Base-by-base conservation (phyloP, 2,113 vertebrate genomes). In the Macaca nemestrina region DNA sequence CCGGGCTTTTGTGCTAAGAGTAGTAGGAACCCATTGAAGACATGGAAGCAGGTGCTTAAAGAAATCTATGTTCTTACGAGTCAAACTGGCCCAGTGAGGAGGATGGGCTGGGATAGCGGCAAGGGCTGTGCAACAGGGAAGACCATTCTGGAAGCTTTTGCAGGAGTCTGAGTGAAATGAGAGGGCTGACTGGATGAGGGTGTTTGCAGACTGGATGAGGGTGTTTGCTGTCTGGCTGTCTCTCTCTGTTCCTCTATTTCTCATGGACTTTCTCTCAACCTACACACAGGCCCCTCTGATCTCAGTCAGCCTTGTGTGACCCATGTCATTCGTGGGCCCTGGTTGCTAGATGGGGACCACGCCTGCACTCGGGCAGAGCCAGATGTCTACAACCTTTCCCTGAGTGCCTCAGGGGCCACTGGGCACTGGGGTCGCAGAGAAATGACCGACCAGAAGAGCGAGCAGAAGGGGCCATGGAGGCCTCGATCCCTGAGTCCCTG, bases 261-360 rank as follows among this genome's bases (percentile, higher is more conserved):
- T 5, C 7, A 2, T 3, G 18, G n/a, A 83, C 20, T 12, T 4
- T 45, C 16, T 12, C 10, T 22, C 55, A 67, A 20, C 5, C 38
- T 68, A 45, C 22, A 55, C 25, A 80, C 40, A 84, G 55, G 38
- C 10, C 14, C 17, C 35, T 96, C 85, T 48, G 32, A 61, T 32
- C 27, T 22, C 70, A 13, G 2, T 79, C 68, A 52, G 27, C 6
- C 17, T n/a, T 2, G 0, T 23, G 68, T 52, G 78, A 27, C 27
- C 17, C 0, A 0, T 40, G 43, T 57, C 7, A 30, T 0, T 25
- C n/a, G 10, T 27, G 32, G 45, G 12, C 22, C 32, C 38, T 9
- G 2, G 52, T 20, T 2, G 18, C 84, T 45, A 18, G 22, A 11
- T 5, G 23, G 48, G 35, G 23, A 38, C 12, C 7, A 40, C 0